These are phyloP conservation scores for Gymnoscopelus microlampas DNA, from an alignment of 2,797 vertebrate species.

Conservation along the genomic window DNA sequence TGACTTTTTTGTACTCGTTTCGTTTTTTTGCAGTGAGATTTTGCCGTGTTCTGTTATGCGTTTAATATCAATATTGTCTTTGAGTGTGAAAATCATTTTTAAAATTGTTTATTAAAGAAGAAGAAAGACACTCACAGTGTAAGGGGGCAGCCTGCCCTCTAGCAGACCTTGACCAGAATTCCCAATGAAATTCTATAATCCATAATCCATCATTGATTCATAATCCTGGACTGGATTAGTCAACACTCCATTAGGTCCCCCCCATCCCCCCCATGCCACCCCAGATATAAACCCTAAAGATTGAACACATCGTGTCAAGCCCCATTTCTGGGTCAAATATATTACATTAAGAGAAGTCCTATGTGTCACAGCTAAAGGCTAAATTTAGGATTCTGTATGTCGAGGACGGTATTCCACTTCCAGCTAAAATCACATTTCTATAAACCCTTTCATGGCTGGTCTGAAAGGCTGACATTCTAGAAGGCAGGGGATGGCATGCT, in stretches of 20 bases:
- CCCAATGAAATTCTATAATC: slow-evolving; percentile 68
- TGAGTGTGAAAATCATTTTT: too few relatives aligned
- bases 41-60: too few relatives aligned
- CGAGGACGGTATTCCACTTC: slow-evolving; percentile 32
- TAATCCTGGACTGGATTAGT: slow-evolving; percentile 70
- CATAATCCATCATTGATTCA: slow-evolving; percentile 70
- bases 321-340: slow-evolving; percentile 67
- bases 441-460: slow-evolving; percentile 62
- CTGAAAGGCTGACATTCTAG: slow-evolving; percentile 53
- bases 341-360: slow-evolving; percentile 36
- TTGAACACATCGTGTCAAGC: slow-evolving; percentile 35
- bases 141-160: slow-evolving; percentile 23
- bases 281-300: slow-evolving; percentile 45
- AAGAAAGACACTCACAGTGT: too few relatives aligned
- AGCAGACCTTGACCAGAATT: slow-evolving; percentile 44
- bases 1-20: too few relatives aligned
- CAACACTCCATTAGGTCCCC: slow-evolving; percentile 43
- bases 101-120: too few relatives aligned
- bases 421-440: slow-evolving; percentile 38
- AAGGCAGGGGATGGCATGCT: too few relatives aligned
- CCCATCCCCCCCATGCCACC: not conserved
- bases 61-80: too few relatives aligned
- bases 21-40: too few relatives aligned
- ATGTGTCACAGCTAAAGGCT: slow-evolving; percentile 41
- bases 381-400: slow-evolving; percentile 53